Base-by-base conservation (phyloP, 2,888 invertebrate genomes). In the Caenorhabditis sp. region DNA sequence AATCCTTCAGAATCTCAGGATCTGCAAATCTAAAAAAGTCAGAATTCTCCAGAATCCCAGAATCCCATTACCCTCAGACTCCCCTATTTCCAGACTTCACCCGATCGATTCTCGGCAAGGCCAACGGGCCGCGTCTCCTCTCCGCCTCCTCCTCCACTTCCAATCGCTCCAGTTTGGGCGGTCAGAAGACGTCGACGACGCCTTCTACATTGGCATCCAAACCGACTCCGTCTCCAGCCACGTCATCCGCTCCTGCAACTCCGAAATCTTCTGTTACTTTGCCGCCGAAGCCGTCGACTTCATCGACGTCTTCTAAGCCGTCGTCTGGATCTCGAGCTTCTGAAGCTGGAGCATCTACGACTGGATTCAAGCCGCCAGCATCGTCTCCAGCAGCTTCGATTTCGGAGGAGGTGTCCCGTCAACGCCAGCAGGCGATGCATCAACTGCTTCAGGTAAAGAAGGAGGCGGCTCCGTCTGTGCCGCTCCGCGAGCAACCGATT, bases 381-480 rank as follows among this genome's bases (percentile, higher is more conserved):
- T 35, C 31, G n/a, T 35, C 4, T 35, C 31, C 31, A 35, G 31
- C 4, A 35, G 31, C 31, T 8, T 35, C 8, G n/a, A n/a, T 16
- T 31, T 22, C 59, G 6, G 49, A 47, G 41, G 73, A 49, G 10
- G 63, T 35, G 5, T 10, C 28, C 8, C 35, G 12, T 10, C 24
- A 74, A 41, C 63, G 54, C 7, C 61, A 16, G 1, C 74, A 54
- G 14, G 54, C 54, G 24, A 64, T 75, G 44, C 49, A 35, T 35
- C 49, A 58, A 24, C 59, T 72, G 16, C 35, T 59, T 14, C 72
- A 72, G 59, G 72, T 59, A 59, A 26, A 26, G 12, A 24, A 54
- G 12, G 38, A 38, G 38, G 31, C 31, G 4, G 10, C 38, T 6
- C 12, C 38, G 10, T 12, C 12, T 10, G 2, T 12, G 2, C 38